Conservation (phyloP, 2,113 vertebrate species). For the Henicopernis longicauda region DNA sequence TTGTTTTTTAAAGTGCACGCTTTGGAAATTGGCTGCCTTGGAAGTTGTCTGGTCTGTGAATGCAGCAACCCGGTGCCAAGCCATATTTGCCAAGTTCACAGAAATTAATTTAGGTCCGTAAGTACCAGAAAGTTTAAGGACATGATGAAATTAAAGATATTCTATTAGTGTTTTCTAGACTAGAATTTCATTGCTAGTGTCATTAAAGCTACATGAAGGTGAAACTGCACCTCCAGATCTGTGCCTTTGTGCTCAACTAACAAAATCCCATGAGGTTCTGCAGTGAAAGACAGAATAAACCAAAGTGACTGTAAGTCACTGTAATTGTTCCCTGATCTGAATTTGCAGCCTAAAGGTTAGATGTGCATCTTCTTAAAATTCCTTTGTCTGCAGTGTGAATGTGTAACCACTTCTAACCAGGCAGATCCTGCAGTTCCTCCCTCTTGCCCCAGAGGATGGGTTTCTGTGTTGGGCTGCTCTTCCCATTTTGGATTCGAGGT, state of each 20-base stretch:
- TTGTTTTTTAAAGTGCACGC: neutral
- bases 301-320: neutral
- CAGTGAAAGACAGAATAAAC: neutral
- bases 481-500: neutral
- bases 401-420: neutral
- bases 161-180: neutral
- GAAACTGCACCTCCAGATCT: neutral
- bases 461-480: neutral
- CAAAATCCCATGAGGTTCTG: neutral
- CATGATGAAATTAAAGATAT: neutral
- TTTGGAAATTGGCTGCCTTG: neutral
- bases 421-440: neutral
- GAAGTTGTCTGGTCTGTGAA: neutral
- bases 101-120: neutral
- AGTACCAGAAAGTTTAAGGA: neutral
- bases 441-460: neutral
- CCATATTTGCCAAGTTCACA: neutral
- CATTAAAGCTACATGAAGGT: neutral
- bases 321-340: neutral
- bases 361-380: neutral
- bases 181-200: neutral
- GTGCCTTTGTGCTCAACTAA: neutral
- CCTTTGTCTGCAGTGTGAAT: neutral
- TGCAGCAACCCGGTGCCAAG: fast-evolving
- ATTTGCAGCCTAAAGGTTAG: neutral